phyloP scores from a whole-genome alignment of 2,113 vertebrate species.

The Chroicocephalus ridibundus region DNA sequence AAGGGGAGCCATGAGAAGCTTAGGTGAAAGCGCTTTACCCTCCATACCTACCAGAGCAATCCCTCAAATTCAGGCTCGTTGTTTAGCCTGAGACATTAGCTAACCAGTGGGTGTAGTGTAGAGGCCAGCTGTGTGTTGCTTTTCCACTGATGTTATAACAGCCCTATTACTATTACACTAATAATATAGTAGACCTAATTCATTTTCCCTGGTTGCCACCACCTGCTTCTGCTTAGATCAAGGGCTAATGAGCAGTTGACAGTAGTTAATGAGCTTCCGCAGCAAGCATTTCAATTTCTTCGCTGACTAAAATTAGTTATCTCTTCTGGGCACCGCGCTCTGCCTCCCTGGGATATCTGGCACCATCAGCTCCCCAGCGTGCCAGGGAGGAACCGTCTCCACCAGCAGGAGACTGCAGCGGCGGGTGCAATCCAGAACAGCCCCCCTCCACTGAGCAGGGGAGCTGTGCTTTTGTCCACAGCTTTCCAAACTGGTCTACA shows the following conservation, averaged over 20 bases:
- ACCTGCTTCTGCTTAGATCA: constrained; percentile 36
- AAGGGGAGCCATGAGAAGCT: neutral
- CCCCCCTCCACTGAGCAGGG: neutral
- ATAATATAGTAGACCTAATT: constrained; percentile 7
- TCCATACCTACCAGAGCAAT: neutral
- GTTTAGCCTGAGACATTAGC: neutral
- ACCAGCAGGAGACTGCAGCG: neutral
- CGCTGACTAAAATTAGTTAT: neutral
- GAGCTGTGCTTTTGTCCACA: neutral
- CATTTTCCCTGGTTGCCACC: constrained; percentile 18
- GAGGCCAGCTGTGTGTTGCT: neutral
- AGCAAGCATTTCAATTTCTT: neutral
- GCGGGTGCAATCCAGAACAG: neutral
- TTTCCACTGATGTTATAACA: neutral
- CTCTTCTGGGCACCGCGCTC: neutral
- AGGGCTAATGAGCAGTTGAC: constrained; percentile 23
- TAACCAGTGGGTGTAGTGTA: neutral
- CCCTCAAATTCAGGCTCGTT: neutral
- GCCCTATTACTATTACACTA: neutral
- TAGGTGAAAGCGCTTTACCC: neutral
- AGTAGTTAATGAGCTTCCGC: constrained; percentile 16
- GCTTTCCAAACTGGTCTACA: neutral
- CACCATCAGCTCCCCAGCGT: neutral
- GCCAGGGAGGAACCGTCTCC: neutral
- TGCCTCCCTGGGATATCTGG: neutral